A percentile compares a stretch with the other conserved stretches of the same genome.
These are phyloP conservation scores for Alectoris magna DNA, from an alignment of 2,797 vertebrate genomes.

Conservation along the genomic window DNA sequence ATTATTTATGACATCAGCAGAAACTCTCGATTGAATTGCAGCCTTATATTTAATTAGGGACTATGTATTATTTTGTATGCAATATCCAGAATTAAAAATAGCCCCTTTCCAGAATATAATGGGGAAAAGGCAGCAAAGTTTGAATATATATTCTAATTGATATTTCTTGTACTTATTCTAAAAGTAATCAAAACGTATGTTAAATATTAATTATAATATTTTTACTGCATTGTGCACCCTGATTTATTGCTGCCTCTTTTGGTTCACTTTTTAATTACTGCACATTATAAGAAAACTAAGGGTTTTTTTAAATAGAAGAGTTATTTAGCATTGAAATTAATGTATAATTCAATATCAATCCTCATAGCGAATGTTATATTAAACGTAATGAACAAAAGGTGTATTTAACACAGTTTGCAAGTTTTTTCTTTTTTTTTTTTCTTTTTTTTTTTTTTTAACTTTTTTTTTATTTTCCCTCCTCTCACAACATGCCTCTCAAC, in stretches of 20 bases:
- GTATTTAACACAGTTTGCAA: slow-evolving; percentile 85
- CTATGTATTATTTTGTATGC: slow-evolving; percentile 84
- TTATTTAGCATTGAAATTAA: slow-evolving; percentile 84
- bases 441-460: slow-evolving; percentile 21
- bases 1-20: slow-evolving; percentile 86
- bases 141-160: slow-evolving; percentile 87
- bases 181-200: slow-evolving; percentile 86
- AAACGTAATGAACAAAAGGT: slow-evolving; percentile 85
- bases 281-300: slow-evolving; percentile 81
- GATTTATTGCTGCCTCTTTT: slow-evolving; percentile 84
- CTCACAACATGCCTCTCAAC: slow-evolving; percentile 83
- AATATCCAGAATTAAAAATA: slow-evolving; percentile 86
- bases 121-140: slow-evolving; percentile 80
- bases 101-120: slow-evolving; percentile 77
- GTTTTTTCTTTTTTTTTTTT: slow-evolving; percentile 64
- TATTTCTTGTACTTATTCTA: slow-evolving; percentile 83
- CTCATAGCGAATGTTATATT: slow-evolving; percentile 82
- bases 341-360: slow-evolving; percentile 79
- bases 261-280: slow-evolving; percentile 85
- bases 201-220: slow-evolving; percentile 88
- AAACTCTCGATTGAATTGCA: slow-evolving; percentile 83
- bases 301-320: slow-evolving; percentile 75
- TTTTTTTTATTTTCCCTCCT: slow-evolving; percentile 80
- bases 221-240: slow-evolving; percentile 81
- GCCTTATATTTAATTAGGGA: slow-evolving; percentile 85